Conservation (phyloP, 2,797 vertebrate species). For the Crenuchus spilurus region DNA sequence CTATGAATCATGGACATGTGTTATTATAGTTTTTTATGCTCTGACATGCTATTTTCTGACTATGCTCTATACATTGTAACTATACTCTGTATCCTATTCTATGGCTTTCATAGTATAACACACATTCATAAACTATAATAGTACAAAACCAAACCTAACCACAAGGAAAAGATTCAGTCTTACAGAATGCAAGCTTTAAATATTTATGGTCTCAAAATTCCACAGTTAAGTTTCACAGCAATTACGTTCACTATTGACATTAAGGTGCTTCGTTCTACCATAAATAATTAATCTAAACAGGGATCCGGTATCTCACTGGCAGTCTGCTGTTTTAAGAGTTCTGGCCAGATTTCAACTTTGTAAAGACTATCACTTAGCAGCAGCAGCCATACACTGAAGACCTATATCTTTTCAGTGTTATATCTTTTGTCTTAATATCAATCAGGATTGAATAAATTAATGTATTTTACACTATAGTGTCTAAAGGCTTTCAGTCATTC, state of each 20-base stretch:
- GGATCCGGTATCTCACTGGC: constrained; percentile 7
- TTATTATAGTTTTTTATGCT: no score
- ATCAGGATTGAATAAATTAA: no score
- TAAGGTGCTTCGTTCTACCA: constrained; percentile 18
- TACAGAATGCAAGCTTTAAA: constrained; percentile 36
- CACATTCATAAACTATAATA: no score
- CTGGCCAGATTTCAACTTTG: neutral
- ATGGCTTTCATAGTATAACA: no score
- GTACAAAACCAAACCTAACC: neutral
- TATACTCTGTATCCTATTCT: no score
- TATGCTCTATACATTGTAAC: no score
- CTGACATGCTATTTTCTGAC: no score
- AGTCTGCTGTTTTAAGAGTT: constrained; percentile 6
- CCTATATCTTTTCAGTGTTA: neutral
- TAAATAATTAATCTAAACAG: constrained; percentile 35
- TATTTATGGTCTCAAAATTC: constrained; percentile 32
- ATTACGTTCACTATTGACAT: constrained; percentile 37
- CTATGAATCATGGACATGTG: no score
- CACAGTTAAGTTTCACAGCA: constrained; percentile 23
- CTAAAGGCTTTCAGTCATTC: neutral
- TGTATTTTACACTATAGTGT: no score
- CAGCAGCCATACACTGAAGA: neutral
- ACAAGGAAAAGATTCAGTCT: neutral
- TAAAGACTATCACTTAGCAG: no score
- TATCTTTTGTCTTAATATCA: no score